Conservation (phyloP, 2,888 invertebrate genomes). For the Sipha maydis region DNA sequence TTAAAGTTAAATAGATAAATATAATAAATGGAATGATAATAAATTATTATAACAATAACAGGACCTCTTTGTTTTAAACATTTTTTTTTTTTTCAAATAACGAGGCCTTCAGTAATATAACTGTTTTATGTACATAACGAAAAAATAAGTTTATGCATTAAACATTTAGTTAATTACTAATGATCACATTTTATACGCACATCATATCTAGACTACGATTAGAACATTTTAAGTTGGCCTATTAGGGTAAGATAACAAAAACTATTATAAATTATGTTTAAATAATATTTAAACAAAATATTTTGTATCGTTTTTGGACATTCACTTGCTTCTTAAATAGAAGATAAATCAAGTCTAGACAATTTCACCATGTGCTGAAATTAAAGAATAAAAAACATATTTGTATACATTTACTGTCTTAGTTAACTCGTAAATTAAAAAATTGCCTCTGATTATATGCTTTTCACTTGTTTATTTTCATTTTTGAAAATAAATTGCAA, state of each 20-base stretch:
- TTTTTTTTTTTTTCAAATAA: conserved; percentile 47
- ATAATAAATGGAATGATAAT: conserved; percentile 58
- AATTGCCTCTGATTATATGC: neutral
- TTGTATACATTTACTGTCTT: conserved; percentile 18
- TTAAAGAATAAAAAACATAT: conserved; percentile 40
- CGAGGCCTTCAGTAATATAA: conserved; percentile 46
- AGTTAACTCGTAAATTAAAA: neutral
- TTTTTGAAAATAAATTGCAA: neutral
- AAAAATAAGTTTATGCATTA: conserved; percentile 32
- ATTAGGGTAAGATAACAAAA: conserved; percentile 20
- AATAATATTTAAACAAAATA: conserved; percentile 17
- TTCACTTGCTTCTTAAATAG: conserved; percentile 50
- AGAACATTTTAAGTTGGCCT: conserved; percentile 34
- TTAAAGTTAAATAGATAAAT: conserved; percentile 40
- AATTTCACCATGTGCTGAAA: conserved; percentile 45
- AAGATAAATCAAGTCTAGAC: conserved; percentile 53
- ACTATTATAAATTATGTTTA: conserved; percentile 18
- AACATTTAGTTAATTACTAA: conserved; percentile 42
- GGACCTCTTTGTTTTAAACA: conserved; percentile 45
- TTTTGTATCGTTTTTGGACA: conserved; percentile 49
- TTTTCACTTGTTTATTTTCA: conserved; percentile 31
- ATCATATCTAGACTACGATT: conserved; percentile 59
- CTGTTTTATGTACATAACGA: conserved; percentile 58
- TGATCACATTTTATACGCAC: conserved; percentile 49
- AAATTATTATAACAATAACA: conserved; percentile 57